Percentiles rank a stretch among this genome's conserved stretches.
Conservation (phyloP, 2,797 vertebrate species). For the Acanthurus tractus region DNA sequence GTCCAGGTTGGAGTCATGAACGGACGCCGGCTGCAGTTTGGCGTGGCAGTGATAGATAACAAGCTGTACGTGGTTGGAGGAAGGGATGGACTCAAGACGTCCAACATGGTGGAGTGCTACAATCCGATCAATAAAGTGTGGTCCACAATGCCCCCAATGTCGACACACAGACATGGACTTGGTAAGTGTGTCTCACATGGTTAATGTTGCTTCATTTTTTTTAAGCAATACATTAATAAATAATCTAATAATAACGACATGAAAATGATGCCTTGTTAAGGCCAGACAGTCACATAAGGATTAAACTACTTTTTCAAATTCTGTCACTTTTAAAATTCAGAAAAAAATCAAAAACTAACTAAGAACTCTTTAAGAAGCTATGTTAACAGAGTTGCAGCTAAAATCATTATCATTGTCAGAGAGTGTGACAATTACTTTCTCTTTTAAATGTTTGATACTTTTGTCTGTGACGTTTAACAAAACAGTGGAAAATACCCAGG, state of each 20-base stretch:
- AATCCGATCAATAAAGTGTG: constrained; percentile 93
- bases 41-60: constrained; percentile 96
- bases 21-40: constrained; percentile 94
- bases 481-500: not conserved
- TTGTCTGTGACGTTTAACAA: not conserved
- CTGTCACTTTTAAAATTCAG: not conserved
- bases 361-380: not conserved
- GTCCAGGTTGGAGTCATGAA: constrained; percentile 94
- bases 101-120: constrained; percentile 97
- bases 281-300: not conserved
- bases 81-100: constrained; percentile 96
- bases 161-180: constrained; percentile 96
- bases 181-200: constrained; percentile 80
- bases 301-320: not conserved
- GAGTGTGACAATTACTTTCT: not conserved
- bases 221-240: not conserved
- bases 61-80: constrained; percentile 97
- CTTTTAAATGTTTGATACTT: not conserved
- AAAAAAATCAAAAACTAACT: not conserved
- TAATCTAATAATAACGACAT: not conserved
- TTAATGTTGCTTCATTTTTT: not conserved
- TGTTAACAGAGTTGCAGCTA: not conserved
- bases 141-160: constrained; percentile 99
- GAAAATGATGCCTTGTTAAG: not conserved
- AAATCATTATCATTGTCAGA: too few relatives aligned